phyloP scores from a whole-genome alignment of 1,140 invertebrate species.

The Sinonovacula constricta region DNA sequence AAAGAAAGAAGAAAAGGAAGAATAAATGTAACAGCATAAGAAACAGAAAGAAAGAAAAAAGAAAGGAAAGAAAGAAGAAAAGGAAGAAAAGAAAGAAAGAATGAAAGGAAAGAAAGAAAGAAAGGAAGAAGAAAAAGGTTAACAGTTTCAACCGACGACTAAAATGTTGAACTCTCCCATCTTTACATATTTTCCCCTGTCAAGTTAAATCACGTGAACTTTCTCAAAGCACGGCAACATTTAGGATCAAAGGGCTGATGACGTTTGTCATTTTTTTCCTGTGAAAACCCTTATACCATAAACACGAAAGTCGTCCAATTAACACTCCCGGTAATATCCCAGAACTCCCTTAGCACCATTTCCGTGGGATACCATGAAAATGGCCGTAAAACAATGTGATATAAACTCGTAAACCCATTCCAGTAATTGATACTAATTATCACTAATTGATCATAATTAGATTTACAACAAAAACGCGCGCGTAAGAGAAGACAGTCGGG shows the following conservation, averaged over 20 bases:
- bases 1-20: too few relatives aligned
- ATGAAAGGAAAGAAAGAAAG: too few relatives aligned
- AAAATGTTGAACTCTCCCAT: too few relatives aligned
- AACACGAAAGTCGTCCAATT: constrained; percentile 43
- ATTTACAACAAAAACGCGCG: constrained; percentile 17
- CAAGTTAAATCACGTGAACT: too few relatives aligned
- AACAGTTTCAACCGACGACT: too few relatives aligned
- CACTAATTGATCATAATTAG: constrained; percentile 39
- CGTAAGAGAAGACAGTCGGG: background rate
- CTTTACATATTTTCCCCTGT: too few relatives aligned
- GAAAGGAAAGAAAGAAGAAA: too few relatives aligned
- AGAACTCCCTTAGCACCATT: constrained; percentile 18
- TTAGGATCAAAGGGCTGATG: background rate
- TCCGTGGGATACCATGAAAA: constrained; percentile 39
- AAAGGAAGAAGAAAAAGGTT: too few relatives aligned
- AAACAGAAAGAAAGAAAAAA: too few relatives aligned
- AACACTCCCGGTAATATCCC: constrained; percentile 16
- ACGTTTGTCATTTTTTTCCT: background rate
- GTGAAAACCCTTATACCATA: constrained; percentile 16
- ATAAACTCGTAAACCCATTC: constrained; percentile 51
- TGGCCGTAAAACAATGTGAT: constrained; percentile 45
- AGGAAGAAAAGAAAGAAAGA: too few relatives aligned
- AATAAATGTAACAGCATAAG: too few relatives aligned
- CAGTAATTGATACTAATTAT: constrained; percentile 42
- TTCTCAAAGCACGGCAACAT: too few relatives aligned